phyloP scores from a whole-genome alignment of 1,140 invertebrate genomes.

The Mercenaria mercenaria region DNA sequence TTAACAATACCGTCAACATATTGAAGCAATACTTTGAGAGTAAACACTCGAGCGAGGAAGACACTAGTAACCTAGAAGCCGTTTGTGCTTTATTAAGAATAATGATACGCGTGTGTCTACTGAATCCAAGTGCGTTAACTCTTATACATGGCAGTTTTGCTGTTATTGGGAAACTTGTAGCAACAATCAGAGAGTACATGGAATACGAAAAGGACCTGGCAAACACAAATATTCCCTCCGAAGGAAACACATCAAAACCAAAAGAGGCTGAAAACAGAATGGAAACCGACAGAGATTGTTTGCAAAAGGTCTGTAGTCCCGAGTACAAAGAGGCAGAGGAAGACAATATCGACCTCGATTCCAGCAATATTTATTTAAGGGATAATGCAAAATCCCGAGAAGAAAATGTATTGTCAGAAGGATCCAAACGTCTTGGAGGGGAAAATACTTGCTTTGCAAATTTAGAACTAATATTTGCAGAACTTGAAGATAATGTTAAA shows the following conservation, averaged over 20 bases:
- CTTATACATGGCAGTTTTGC: background rate
- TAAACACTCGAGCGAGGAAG: too few relatives aligned
- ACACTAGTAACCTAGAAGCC: background rate
- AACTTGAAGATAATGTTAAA: background rate
- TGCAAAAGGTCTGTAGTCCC: too few relatives aligned
- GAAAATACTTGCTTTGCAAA: background rate
- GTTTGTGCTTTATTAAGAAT: background rate
- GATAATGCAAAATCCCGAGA: too few relatives aligned
- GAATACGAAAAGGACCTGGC: too few relatives aligned
- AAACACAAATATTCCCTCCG: too few relatives aligned
- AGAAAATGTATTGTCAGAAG: background rate
- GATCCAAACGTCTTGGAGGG: background rate
- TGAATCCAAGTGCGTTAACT: background rate
- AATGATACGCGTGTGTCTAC: background rate
- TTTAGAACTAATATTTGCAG: background rate
- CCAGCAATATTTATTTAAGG: background rate
- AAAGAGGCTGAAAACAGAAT: too few relatives aligned
- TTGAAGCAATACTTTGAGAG: background rate
- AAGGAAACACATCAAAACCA: too few relatives aligned
- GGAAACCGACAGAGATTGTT: too few relatives aligned
- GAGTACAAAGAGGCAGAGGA: too few relatives aligned
- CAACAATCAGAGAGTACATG: background rate
- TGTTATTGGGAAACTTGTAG: background rate
- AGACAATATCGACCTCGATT: too few relatives aligned
- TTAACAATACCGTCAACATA: background rate